Evolutionary conservation across 2,888 invertebrate species (phyloP).

Genomic region (Sisyra terminalis): DNA sequence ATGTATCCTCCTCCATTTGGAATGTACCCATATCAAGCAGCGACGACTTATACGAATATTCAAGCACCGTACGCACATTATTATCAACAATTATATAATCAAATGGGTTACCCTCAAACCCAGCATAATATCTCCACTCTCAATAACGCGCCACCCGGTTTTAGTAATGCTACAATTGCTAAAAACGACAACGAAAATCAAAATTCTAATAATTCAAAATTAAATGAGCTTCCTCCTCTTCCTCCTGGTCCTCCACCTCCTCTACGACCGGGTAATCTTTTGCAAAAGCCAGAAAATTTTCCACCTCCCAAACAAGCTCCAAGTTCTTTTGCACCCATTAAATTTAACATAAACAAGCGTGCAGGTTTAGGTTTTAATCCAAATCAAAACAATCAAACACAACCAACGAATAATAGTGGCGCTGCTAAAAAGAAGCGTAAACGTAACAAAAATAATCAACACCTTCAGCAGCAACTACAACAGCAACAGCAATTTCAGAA

Average conservation of each 20-base stretch:
- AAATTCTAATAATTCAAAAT: conserved; percentile 19
- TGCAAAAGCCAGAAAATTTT: conserved; percentile 24
- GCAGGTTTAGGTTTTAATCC: conserved; percentile 21
- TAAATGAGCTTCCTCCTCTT: conserved; percentile 31
- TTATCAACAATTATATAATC: conserved; percentile 33
- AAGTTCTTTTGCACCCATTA: conserved; percentile 29
- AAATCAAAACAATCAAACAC: conserved; percentile 25
- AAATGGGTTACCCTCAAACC: conserved; percentile 21
- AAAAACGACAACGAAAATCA: conserved; percentile 16
- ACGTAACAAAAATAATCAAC: conserved; percentile 42
- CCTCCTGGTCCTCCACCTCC: conserved; percentile 39
- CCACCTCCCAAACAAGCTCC: conserved; percentile 22
- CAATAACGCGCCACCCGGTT: conserved; percentile 30
- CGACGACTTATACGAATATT: neutral
- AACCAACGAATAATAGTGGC: conserved; percentile 24
- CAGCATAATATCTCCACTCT: conserved; percentile 17
- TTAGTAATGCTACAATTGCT: conserved; percentile 25
- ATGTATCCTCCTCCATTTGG: conserved; percentile 4
- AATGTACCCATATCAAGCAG: conserved; percentile 6
- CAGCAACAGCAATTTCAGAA: conserved; percentile 12
- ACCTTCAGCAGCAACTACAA: too few species aligned
- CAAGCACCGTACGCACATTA: conserved; percentile 26
- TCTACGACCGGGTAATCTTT: conserved; percentile 18
- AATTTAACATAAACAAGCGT: conserved; percentile 33
- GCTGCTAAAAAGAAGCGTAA: conserved; percentile 61